These are phyloP conservation scores for Atta cephalotes DNA, from an alignment of 1,140 invertebrate species.

Conservation along the genomic window DNA sequence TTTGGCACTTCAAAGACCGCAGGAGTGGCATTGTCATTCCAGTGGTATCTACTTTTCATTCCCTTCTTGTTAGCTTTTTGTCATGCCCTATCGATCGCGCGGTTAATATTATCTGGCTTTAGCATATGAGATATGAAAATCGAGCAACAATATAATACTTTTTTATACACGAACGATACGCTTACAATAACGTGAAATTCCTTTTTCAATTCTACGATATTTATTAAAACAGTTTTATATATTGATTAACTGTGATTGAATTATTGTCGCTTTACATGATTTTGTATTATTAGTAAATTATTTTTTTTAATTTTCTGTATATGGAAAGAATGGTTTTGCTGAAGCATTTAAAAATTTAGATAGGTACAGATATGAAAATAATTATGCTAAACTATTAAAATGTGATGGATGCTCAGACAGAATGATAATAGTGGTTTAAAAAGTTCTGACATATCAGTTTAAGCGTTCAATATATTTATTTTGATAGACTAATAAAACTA, in stretches of 20 bases:
- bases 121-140: neutral
- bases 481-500: no score
- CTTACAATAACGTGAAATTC: neutral
- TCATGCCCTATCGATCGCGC: constrained; percentile 40
- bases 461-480: no score
- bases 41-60: constrained; percentile 61
- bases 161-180: neutral
- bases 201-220: neutral
- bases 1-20: constrained; percentile 63
- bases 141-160: neutral
- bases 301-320: neutral
- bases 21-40: constrained; percentile 46
- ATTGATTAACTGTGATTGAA: neutral
- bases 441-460: no score
- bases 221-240: neutral
- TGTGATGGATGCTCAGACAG: no score
- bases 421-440: no score
- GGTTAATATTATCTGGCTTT: neutral
- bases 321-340: no score
- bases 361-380: no score
- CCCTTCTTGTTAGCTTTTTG: constrained; percentile 49
- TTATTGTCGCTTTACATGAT: neutral
- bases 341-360: no score
- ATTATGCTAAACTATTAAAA: no score
- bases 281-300: neutral